Percentiles rank a stretch among this genome's conserved stretches.
These are phyloP conservation scores for Hybognathus amarus DNA, from an alignment of 2,797 vertebrate genomes.

Conservation along the genomic window DNA sequence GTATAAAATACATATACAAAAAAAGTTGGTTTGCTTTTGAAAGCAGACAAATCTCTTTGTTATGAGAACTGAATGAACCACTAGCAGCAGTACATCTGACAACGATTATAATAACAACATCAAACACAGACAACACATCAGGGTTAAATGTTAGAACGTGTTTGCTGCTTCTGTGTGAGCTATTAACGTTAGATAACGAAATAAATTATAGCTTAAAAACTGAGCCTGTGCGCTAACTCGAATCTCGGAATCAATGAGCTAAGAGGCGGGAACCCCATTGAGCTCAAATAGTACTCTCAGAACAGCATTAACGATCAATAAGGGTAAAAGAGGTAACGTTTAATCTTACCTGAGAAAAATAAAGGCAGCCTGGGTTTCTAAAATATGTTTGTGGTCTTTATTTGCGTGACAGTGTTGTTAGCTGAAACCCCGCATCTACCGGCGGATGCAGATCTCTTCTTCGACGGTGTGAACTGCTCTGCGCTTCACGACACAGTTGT, in stretches of 20 bases:
- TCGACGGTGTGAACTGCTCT: not conserved
- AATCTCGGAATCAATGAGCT: slow-evolving; percentile 9
- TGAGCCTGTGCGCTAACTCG: not conserved
- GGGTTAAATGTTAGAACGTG: not conserved
- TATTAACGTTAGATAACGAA: not conserved
- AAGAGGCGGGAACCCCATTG: not conserved
- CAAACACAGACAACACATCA: not conserved
- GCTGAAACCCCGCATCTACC: not conserved
- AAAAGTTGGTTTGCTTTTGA: not conserved
- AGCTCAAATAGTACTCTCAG: not conserved
- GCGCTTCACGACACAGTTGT: not conserved
- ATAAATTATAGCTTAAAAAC: not conserved
- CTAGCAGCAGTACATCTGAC: not conserved
- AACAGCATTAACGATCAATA: not conserved
- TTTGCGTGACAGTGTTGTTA: not conserved
- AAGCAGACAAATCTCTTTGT: not conserved
- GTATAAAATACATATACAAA: not conserved
- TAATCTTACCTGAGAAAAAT: slow-evolving; percentile 16
- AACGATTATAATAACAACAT: not conserved
- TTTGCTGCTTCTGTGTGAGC: not conserved
- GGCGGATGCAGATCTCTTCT: not conserved
- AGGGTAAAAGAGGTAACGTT: not conserved
- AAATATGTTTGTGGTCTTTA: not conserved
- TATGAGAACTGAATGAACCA: not conserved
- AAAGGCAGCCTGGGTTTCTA: not conserved